phyloP scores from a whole-genome alignment of 2,113 vertebrate species.

The Ctenodactylus gundi region DNA sequence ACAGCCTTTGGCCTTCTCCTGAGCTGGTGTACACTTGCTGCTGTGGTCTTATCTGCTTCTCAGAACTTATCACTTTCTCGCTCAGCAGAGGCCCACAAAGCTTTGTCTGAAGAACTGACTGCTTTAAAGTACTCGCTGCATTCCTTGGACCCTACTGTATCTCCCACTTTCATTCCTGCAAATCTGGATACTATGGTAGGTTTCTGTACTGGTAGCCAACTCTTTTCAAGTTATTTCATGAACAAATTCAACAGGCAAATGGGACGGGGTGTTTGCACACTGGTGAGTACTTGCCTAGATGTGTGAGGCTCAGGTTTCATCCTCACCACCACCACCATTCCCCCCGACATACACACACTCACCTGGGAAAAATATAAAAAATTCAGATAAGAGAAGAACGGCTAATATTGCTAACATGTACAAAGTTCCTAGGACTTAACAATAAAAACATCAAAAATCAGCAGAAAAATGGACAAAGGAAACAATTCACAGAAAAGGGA shows the following conservation, averaged over 20 bases:
- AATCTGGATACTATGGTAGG: background rate
- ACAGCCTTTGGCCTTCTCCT: background rate
- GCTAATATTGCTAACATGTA: background rate
- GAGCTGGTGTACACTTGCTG: background rate
- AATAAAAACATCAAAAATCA: background rate
- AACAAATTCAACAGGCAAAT: constrained; percentile 18
- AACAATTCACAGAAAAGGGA: background rate
- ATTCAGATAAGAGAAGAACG: constrained; percentile 10
- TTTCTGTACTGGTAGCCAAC: background rate
- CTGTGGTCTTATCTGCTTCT: background rate
- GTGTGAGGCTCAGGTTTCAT: background rate
- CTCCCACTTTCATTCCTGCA: background rate
- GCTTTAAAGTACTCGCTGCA: background rate
- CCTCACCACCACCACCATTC: background rate
- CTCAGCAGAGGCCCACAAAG: fast-evolving
- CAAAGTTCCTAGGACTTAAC: background rate
- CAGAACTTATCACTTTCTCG: background rate
- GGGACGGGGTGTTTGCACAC: background rate
- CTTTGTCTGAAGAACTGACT: background rate
- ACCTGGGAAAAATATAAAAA: background rate
- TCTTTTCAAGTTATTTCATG: background rate
- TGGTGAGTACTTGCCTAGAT: background rate
- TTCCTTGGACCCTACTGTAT: background rate
- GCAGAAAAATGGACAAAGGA: constrained; percentile 1
- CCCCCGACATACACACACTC: no score